These are phyloP conservation scores for Labeo catla DNA, from an alignment of 2,113 vertebrate species.

Conservation along the genomic window DNA sequence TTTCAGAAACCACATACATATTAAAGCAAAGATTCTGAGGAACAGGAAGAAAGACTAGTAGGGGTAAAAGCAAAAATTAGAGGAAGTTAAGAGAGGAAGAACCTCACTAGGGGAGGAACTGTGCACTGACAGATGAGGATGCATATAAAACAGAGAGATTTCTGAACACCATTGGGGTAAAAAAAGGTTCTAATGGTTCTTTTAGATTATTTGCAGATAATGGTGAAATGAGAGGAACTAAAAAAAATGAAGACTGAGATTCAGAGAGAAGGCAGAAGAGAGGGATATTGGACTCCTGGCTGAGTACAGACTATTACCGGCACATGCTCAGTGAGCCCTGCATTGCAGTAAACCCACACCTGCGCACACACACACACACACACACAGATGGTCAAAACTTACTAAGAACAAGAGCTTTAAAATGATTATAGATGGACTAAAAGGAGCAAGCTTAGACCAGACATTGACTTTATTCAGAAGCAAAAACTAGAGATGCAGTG, in stretches of 20 bases:
- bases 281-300: background rate
- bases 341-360: constrained; percentile 60
- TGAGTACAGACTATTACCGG: constrained; percentile 18
- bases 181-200: background rate
- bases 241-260: background rate
- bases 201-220: background rate
- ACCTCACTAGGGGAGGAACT: background rate
- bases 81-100: background rate
- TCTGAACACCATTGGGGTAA: background rate
- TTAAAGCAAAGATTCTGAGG: background rate
- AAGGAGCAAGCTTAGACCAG: too few species aligned
- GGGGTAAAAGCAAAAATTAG: background rate
- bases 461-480: background rate
- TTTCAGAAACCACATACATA: background rate
- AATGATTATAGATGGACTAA: background rate
- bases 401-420: background rate
- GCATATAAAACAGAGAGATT: background rate
- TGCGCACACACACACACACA: background rate
- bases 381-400: background rate
- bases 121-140: background rate
- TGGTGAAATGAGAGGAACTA: background rate
- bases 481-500: background rate
- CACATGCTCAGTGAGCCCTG: constrained; percentile 65
- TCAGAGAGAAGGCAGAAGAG: background rate
- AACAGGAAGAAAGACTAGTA: background rate